Evolutionary conservation across 1,140 invertebrate genomes (phyloP).

Genomic region (Pantala flavescens): DNA sequence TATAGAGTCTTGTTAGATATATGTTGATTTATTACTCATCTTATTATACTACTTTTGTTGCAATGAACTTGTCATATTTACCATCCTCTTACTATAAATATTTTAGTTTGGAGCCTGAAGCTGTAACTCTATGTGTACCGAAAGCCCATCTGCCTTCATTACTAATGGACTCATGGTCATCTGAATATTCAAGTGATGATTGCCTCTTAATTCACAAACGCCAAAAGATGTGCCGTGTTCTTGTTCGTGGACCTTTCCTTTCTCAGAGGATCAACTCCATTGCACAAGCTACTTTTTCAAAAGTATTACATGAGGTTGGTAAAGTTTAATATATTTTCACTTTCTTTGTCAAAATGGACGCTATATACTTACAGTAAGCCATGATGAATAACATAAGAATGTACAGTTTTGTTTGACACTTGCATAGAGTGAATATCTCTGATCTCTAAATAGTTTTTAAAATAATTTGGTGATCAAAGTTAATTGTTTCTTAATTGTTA

Average conservation of each 20-base stretch:
- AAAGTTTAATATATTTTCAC: not conserved
- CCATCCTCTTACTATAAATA: too few species aligned
- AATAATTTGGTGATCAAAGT: too few species aligned
- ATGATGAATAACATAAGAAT: too few species aligned
- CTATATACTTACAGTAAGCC: too few species aligned
- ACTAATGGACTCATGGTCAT: not conserved
- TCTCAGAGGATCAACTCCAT: not conserved
- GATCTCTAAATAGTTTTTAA: too few species aligned
- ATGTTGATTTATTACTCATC: too few species aligned
- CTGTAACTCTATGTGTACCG: not conserved
- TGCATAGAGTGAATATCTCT: too few species aligned
- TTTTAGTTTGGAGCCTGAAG: not conserved
- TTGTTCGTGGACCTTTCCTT: not conserved
- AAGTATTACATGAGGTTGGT: not conserved
- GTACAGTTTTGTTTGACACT: too few species aligned
- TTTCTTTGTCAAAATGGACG: not conserved
- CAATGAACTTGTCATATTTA: too few species aligned
- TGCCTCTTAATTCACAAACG: not conserved
- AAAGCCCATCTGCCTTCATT: not conserved
- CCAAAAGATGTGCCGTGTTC: not conserved
- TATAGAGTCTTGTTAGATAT: too few species aligned
- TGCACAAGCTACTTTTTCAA: not conserved
- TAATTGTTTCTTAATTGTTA: too few species aligned
- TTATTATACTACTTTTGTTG: too few species aligned
- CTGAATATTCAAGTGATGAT: not conserved